Conservation (phyloP, 2,888 invertebrate species). For the Automeris io region DNA sequence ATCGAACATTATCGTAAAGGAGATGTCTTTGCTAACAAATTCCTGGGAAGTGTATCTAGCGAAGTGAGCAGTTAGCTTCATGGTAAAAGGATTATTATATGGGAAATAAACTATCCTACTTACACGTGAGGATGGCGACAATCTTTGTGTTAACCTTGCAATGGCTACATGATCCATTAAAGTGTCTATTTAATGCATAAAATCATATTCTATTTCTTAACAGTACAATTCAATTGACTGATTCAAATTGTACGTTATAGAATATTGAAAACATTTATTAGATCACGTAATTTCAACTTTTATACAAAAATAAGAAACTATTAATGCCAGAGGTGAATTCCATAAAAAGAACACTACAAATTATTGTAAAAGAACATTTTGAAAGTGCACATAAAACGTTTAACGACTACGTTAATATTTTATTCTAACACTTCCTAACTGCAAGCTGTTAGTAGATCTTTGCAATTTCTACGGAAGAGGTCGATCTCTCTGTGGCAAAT, state of each 20-base stretch:
- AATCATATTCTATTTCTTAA: too few species aligned
- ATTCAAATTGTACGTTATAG: too few species aligned
- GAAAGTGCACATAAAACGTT: conserved; percentile 33
- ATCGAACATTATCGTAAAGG: conserved; percentile 77
- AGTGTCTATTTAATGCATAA: too few species aligned
- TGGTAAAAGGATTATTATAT: conserved; percentile 24
- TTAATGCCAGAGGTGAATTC: neutral
- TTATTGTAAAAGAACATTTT: conserved; percentile 19
- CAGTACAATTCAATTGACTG: too few species aligned
- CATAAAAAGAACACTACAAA: conserved; percentile 8
- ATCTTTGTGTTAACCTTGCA: neutral
- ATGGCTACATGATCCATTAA: too few species aligned
- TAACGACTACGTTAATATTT: conserved; percentile 21
- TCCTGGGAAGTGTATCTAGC: conserved; percentile 58
- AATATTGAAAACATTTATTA: too few species aligned
- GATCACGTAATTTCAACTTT: neutral
- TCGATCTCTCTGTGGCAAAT: conserved; percentile 59
- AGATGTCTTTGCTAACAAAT: conserved; percentile 75
- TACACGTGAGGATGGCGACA: neutral
- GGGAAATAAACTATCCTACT: conserved; percentile 10
- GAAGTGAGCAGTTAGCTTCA: conserved; percentile 31
- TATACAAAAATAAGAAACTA: conserved; percentile 1
- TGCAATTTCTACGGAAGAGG: conserved; percentile 46
- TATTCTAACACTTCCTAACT: conserved; percentile 30
- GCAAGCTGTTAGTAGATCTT: conserved; percentile 21